Conservation (phyloP, 53 echinoderm and acorn worm species). For the Apostichopus leukothele region DNA sequence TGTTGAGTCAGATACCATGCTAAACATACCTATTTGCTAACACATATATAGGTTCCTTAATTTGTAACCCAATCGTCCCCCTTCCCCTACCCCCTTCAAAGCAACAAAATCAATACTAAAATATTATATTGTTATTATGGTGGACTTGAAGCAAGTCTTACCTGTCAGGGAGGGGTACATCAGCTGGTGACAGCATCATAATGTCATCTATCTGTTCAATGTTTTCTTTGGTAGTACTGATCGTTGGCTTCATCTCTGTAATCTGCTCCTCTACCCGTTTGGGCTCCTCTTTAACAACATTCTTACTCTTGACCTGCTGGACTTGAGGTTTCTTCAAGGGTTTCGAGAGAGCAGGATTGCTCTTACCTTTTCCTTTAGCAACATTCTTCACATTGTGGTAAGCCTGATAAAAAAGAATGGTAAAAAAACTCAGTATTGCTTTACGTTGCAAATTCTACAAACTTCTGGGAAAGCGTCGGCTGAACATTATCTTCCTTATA, state of each 20-base stretch:
- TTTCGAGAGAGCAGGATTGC: not conserved
- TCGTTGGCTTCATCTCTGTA: conserved; percentile 8
- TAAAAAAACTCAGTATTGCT: conserved; percentile 5
- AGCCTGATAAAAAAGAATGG: conserved; percentile 30
- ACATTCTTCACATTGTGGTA: conserved; percentile 29
- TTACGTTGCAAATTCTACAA: too few relatives aligned
- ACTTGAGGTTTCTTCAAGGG: not conserved
- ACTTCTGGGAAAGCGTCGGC: too few relatives aligned
- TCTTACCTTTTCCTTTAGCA: conserved; percentile 23
- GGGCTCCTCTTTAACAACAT: not conserved
- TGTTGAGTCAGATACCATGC: too few relatives aligned
- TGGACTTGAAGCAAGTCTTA: not conserved
- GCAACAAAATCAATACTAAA: too few relatives aligned
- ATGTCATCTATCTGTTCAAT: conserved; percentile 21
- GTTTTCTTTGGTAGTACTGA: conserved; percentile 8
- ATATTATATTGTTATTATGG: too few relatives aligned
- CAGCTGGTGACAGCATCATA: conserved; percentile 29
- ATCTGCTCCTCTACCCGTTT: not conserved
- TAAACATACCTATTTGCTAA: too few relatives aligned
- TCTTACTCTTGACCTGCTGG: not conserved
- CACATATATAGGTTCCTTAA: too few relatives aligned
- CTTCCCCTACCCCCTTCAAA: too few relatives aligned
- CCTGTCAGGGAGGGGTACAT: conserved; percentile 30
- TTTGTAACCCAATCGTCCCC: too few relatives aligned
- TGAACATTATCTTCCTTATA: too few relatives aligned